Percentiles rank a stretch among this genome's conserved stretches.
Evolutionary conservation across 2,888 invertebrate genomes (phyloP).

Genomic region (Oxyscelio sp.): DNA sequence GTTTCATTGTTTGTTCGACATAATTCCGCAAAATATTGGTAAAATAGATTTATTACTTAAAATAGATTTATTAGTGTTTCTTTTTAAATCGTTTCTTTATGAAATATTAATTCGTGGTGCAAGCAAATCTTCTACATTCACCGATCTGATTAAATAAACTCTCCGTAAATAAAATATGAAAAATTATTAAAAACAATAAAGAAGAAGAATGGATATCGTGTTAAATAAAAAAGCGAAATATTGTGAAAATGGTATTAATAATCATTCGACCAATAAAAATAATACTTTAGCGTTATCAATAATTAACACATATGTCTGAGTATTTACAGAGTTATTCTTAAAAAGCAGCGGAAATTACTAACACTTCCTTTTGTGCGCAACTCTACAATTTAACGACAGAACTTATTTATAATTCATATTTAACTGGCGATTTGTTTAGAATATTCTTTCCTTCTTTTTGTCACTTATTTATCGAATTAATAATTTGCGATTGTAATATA

Average conservation of each 20-base stretch:
- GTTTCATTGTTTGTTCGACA: no score
- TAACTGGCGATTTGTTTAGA: no score
- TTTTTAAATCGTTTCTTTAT: not conserved
- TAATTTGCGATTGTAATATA: constrained; percentile 2
- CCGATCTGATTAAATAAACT: no score
- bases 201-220: not conserved
- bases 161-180: not conserved
- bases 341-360: not conserved
- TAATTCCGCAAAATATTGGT: no score
- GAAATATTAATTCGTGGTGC: no score
- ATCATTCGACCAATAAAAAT: constrained; percentile 19
- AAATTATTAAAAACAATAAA: not conserved
- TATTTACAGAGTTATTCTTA: constrained; percentile 1
- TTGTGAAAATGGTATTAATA: not conserved
- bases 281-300: constrained; percentile 21
- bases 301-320: constrained; percentile 7
- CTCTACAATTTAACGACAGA: no score
- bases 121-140: no score
- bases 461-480: no score
- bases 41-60: no score
- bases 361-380: no score
- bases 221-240: not conserved
- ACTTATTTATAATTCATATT: not conserved
- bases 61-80: no score
- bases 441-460: no score